Base-by-base conservation (phyloP, 1,140 invertebrate species). In the Platyura marginata region DNA sequence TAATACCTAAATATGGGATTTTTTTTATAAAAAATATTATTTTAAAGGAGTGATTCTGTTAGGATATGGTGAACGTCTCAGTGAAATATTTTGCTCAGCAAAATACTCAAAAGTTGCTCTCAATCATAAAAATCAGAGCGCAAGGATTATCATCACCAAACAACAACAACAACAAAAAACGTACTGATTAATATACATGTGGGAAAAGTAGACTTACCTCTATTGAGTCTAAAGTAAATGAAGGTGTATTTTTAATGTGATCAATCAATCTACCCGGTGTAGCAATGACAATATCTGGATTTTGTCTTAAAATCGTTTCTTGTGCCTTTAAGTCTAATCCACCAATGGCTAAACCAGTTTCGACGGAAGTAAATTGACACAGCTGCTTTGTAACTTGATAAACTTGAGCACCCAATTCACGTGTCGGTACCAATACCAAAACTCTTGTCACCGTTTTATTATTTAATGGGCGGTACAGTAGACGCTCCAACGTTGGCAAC, bases 201-300 rank as follows among this genome's bases (percentile, higher is more conserved):
- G n/a, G n/a, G n/a, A n/a, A 4, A 19, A 50, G 19, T 11, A 39
- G n/a, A 16, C 5, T 52, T 9, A 98, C 81, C 74, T 98, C 94
- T 47, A 99, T 88, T 35, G 73, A 81, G 49, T 85, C 74, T 19
- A 98, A 65, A 18, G 73, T 79, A 59, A 98, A 98, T 11, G 81
- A 85, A 0, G 91, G 90, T 2, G 93, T 87, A 65, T 96, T 95
- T 54, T 85, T 77, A n/a, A 97, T 68, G 67, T 96, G 92, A 68
- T 99, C 95, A 40, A 99, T 95, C 5, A 98, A 71, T 50, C 95
- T 74, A 45, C 95, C 95, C 1, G 95, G 95, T 0, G 95, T 98
- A 11, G 94, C 95, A 58, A 98, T 95, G 2, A 98, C 90, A 51
- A 98, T 79, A 63, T 98, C 95, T 1, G 94, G 94, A 58, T 83